phyloP scores from a whole-genome alignment of 2,888 invertebrate genomes.

The Cephus sareptanus region DNA sequence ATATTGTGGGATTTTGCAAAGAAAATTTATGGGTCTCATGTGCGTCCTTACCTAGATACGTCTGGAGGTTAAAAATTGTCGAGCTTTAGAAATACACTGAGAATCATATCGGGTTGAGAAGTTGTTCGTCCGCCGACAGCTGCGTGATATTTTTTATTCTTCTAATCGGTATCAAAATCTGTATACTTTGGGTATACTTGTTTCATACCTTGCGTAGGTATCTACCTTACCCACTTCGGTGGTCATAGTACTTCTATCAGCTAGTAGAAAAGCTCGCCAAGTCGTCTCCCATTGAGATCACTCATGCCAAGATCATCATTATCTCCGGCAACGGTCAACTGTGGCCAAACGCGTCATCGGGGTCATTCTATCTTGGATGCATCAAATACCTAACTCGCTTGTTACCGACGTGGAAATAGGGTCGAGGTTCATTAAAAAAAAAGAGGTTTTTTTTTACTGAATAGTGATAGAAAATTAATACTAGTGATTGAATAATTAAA shows the following conservation, averaged over 20 bases:
- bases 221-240: neutral
- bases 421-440: neutral
- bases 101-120: neutral
- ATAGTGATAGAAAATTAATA: neutral
- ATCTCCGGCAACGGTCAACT: neutral
- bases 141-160: neutral
- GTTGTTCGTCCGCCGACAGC: neutral
- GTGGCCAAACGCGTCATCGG: neutral
- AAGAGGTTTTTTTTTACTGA: neutral
- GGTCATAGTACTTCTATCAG: neutral
- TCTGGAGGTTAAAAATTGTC: neutral
- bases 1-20: constrained; percentile 27
- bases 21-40: neutral
- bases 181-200: neutral
- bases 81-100: neutral
- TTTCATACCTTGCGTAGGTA: neutral
- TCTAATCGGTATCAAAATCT: neutral
- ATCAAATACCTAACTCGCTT: too few relatives aligned
- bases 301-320: constrained; percentile 6
- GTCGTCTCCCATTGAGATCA: constrained; percentile 7
- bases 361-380: constrained; percentile 6
- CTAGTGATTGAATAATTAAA: neutral
- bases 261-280: neutral
- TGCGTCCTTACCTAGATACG: neutral
- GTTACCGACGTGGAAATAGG: neutral